Percentiles rank a stretch among this genome's conserved stretches.
Conservation (phyloP, 37 sponge, comb jelly and placozoan genomes). For the Petrosia ficiformis region DNA sequence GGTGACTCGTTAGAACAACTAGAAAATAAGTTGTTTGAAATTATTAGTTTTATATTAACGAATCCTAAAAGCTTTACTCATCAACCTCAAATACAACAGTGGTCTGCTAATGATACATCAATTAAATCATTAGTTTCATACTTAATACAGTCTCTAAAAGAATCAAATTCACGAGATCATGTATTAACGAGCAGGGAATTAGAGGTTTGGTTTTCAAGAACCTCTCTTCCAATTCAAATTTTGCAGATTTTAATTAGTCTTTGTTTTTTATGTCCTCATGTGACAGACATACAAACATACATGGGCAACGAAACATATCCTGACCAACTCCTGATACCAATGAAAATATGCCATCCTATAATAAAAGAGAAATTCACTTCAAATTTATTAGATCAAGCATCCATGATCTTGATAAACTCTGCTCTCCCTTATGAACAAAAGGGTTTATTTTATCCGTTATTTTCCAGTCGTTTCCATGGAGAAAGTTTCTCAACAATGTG, state of each 20-base stretch:
- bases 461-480: conserved; percentile 80
- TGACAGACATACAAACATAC: background rate
- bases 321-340: conserved; percentile 30
- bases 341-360: conserved; percentile 27
- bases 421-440: conserved; percentile 37
- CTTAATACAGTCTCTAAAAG: background rate
- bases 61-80: background rate
- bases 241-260: conserved; percentile 1
- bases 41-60: conserved; percentile 5
- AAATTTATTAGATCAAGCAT: conserved; percentile 25
- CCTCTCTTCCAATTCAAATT: conserved; percentile 12
- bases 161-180: background rate
- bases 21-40: background rate
- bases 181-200: background rate
- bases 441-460: conserved; percentile 72
- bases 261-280: background rate
- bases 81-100: conserved; percentile 18
- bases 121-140: background rate
- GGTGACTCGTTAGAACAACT: conserved; percentile 4
- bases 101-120: background rate
- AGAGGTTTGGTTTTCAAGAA: conserved; percentile 24
- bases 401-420: conserved; percentile 37
- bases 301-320: background rate
- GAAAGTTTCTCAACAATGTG: conserved; percentile 85
- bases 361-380: conserved; percentile 33